Conservation (phyloP, 2,888 invertebrate species). For the Prosopocoilus inquinatus region DNA sequence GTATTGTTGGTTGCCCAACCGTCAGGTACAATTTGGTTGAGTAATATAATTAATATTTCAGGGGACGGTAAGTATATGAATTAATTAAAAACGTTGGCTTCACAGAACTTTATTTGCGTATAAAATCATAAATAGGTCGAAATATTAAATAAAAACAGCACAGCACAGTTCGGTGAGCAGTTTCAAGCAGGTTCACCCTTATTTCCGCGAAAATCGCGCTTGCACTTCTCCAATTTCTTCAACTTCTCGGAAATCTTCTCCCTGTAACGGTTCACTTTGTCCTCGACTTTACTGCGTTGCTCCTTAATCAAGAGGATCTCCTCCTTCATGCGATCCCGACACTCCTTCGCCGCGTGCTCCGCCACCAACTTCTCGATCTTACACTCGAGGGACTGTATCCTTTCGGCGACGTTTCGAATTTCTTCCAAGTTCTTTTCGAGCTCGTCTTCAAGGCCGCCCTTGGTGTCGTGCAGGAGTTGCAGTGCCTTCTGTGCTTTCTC, state of each 20-base stretch:
- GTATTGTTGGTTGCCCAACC: no score
- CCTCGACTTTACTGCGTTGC: constrained; percentile 9
- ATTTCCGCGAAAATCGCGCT: no score
- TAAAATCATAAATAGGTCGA: no score
- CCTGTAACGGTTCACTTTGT: constrained; percentile 7
- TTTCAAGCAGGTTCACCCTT: no score
- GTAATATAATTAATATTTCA: no score
- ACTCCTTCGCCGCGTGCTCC: constrained; percentile 8
- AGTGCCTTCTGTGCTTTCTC: constrained; percentile 10
- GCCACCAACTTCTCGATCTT: constrained; percentile 13
- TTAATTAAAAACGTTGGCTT: no score
- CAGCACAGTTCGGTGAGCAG: no score
- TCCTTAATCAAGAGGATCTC: constrained; percentile 13
- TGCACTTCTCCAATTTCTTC: constrained; percentile 7
- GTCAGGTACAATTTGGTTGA: no score
- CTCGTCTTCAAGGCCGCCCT: constrained; percentile 10
- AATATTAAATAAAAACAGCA: no score
- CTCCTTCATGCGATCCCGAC: constrained; percentile 11
- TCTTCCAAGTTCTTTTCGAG: constrained; percentile 12
- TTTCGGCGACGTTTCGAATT: constrained; percentile 10
- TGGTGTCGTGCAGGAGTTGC: constrained; percentile 12
- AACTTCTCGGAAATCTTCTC: constrained; percentile 9
- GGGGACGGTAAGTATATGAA: no score
- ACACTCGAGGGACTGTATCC: constrained; percentile 10
- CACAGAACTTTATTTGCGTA: no score